Evolutionary conservation across 2,113 vertebrate species (phyloP).

Genomic region (Montifringilla adamsi): DNA sequence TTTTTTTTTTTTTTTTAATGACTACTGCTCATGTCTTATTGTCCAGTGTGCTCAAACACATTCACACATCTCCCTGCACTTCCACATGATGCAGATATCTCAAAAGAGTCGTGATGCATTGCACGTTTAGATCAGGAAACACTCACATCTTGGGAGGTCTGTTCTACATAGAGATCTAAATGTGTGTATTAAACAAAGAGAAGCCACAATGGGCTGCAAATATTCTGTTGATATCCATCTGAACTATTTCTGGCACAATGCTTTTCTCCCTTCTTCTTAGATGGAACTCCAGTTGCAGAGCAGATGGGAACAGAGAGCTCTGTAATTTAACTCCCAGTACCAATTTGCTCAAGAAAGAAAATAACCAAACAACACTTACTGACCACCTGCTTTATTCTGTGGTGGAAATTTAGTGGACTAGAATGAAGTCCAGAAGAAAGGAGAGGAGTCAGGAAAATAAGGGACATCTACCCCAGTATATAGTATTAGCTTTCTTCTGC

Average conservation of each 20-base stretch:
- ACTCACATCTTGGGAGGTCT: neutral
- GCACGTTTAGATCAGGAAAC: neutral
- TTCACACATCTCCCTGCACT: neutral
- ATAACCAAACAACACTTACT: neutral
- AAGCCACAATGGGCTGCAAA: neutral
- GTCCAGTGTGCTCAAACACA: neutral
- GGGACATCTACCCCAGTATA: neutral
- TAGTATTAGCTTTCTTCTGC: neutral
- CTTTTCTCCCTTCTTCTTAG: neutral
- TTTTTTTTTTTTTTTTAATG: neutral
- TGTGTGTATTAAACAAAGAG: neutral
- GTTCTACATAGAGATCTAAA: neutral
- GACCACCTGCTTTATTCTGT: neutral
- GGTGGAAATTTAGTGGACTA: neutral
- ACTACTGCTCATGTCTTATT: neutral
- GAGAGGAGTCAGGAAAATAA: neutral
- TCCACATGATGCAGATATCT: neutral
- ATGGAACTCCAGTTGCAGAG: neutral
- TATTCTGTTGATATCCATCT: neutral
- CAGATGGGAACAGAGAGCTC: neutral
- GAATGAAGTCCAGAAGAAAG: neutral
- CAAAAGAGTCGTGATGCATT: neutral
- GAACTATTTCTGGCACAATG: fast-evolving
- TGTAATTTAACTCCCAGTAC: neutral
- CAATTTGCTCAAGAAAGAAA: neutral